Base-by-base conservation (phyloP, 2,113 vertebrate species). In the Caranx ignobilis region DNA sequence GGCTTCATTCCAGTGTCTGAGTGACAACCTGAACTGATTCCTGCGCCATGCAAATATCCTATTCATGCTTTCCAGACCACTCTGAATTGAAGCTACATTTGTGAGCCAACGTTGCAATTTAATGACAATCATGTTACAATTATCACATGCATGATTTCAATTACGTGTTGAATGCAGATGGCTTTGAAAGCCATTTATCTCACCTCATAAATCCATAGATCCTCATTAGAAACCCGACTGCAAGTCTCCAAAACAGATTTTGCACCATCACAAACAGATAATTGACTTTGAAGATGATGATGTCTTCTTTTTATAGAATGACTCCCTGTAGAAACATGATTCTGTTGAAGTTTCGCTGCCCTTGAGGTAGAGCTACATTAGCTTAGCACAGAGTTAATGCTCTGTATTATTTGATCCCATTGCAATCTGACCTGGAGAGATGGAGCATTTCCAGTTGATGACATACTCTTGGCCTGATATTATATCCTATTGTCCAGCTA, bases 251-350 rank as follows among this genome's bases (percentile, higher is more conserved):
- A 54, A 63, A 15, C 69, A 50, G 18, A 55, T 34, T 74, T 74
- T 72, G 15, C 10, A 54, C 56, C 47, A 37, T 67, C 43, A 67
- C 50, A 39, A 34, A 74, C 65, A 77, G 32, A 81, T 64, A 41
- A 65, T 21, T 18, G 3, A 48, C 35, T 80, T 59, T 54, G 31
- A 31, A 5, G 37, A 59, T 69, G 31, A 15, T 63, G 50, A 68
- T 5, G 3, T 65, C 74, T 50, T 70, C 34, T 41, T 62, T 62
- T 52, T 7, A 5, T 54, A 15, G 6, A 64, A 61, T 12, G 43
- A n/a, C 67, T 75, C 52, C 37, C 69, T 41, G 43, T 75, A 47
- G 73, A 71, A 71, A 61, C n/a, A 47, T 54, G 43, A 84, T 81
- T 21, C 15, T 31, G 13, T 21, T 31, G 52, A 71, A 32, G 13